Conservation (phyloP, 2,888 invertebrate genomes). For the Chrysolina haemoptera region DNA sequence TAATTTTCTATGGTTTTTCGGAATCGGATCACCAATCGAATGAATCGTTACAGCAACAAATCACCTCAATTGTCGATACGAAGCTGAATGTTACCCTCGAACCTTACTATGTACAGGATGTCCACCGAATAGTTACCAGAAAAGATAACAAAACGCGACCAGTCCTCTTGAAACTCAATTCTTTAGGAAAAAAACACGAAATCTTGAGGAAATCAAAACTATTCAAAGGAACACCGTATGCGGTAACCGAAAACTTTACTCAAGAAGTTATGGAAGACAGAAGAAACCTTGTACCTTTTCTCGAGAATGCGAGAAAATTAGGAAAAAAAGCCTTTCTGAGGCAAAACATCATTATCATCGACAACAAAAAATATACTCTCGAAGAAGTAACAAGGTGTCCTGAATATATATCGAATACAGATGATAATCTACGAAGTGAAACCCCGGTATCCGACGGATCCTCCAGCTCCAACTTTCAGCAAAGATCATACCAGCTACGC, state of each 20-base stretch:
- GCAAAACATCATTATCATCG: slow-evolving; percentile 1
- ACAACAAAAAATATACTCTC: background rate
- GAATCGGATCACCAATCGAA: slow-evolving; percentile 11
- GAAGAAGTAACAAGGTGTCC: slow-evolving; percentile 9
- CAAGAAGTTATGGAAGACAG: slow-evolving; percentile 26
- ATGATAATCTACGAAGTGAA: slow-evolving; percentile 6
- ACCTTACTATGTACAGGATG: slow-evolving; percentile 25
- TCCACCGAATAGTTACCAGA: slow-evolving; percentile 4
- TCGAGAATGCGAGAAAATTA: slow-evolving; percentile 24
- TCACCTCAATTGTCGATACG: slow-evolving; percentile 7
- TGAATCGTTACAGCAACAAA: slow-evolving; percentile 12
- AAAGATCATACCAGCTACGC: slow-evolving; percentile 23
- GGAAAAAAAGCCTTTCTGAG: slow-evolving; percentile 25
- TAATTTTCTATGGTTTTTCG: slow-evolving; percentile 3
- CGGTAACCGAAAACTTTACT: slow-evolving; percentile 25
- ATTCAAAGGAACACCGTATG: slow-evolving; percentile 19
- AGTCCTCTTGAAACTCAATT: background rate
- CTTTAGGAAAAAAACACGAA: background rate
- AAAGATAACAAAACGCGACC: slow-evolving; percentile 1
- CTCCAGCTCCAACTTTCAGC: slow-evolving; percentile 18
- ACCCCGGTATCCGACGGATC: slow-evolving; percentile 2
- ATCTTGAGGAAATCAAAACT: background rate
- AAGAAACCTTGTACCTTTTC: slow-evolving; percentile 19
- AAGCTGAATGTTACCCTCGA: slow-evolving; percentile 1
- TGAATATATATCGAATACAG: slow-evolving; percentile 1